Conservation (phyloP, 2,888 invertebrate species). For the Papilio elwesi region DNA sequence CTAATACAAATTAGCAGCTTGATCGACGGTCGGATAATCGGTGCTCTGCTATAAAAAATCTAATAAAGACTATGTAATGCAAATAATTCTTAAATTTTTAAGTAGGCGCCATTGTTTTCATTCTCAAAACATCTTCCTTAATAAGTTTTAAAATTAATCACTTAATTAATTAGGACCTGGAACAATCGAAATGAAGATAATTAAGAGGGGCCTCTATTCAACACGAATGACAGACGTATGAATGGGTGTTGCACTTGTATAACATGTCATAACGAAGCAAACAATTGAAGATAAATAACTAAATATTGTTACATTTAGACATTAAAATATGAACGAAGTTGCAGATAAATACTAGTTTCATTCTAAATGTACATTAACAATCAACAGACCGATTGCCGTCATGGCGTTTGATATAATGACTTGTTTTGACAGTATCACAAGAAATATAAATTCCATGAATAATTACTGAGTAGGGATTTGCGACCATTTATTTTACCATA, state of each 20-base stretch:
- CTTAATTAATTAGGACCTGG: neutral
- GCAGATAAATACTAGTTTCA: slow-evolving; percentile 6
- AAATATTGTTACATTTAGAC: neutral
- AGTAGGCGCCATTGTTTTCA: too few relatives aligned
- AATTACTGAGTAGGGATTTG: neutral
- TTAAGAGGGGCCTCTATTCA: neutral
- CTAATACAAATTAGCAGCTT: too few relatives aligned
- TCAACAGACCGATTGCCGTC: neutral
- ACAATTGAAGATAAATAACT: slow-evolving; percentile 13
- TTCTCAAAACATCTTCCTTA: too few relatives aligned
- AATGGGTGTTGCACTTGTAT: neutral
- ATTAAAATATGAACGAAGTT: neutral
- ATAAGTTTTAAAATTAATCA: neutral
- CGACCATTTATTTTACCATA: too few relatives aligned
- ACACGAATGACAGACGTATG: neutral
- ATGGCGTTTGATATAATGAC: slow-evolving; percentile 5
- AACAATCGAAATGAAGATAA: slow-evolving; percentile 2
- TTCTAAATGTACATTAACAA: slow-evolving; percentile 5
- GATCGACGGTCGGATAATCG: too few relatives aligned
- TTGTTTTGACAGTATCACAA: neutral
- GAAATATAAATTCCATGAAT: slow-evolving; percentile 1
- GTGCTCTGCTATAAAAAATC: too few relatives aligned
- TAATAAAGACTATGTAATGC: too few relatives aligned
- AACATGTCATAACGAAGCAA: neutral
- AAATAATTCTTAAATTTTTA: too few relatives aligned